Evolutionary conservation across 2,888 invertebrate genomes (phyloP), one percentile per base, ranked within the genome.

Genomic region (Xanthorhoe designata): DNA sequence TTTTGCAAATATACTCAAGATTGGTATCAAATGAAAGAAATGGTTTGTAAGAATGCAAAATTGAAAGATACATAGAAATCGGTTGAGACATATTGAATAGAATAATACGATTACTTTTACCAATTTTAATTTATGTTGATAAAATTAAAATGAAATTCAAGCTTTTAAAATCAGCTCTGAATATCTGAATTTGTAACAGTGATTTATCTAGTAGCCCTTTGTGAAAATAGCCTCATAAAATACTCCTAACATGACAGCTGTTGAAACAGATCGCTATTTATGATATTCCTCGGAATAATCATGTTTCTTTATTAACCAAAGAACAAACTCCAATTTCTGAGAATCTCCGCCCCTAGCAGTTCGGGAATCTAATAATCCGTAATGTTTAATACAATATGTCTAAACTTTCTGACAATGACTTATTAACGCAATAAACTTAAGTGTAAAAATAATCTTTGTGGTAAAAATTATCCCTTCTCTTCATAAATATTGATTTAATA

Each of bases 341-440:
- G 58, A 65, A 70, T 29, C 57, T 58, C 56, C 50, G 38, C 50
- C 50, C 15, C 13, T 38, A 49, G 45, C 45, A 42, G 55, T 61
- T 68, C 42, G 57, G 38, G 52, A 59, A 68, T 68, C 38, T 32
- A 61, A 68, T 64, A 68, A 68, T 68, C 62, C 50, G 49, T 53
- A 64, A 18, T 38, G 55, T 64, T 54, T 61, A n/a, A 67, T 59
- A 57, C 61, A 52, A 55, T 2, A 47, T 60, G 64, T 66, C 69
- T 50, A 58, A 67, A 68, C 65, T 69, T 66, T 68, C 51, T 61
- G 61, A 61, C 66, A 65, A 69, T 60, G 64, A 72, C 69, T 70
- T 74, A 73, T 73, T 71, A 73, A 64, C 55, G 68, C 64, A 66
- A 58, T 69, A 71, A 15, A 50, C 35, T 10, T 7, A n/a, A 38